Base-by-base conservation (phyloP, 2,888 invertebrate genomes). In the Abscondita cerata region DNA sequence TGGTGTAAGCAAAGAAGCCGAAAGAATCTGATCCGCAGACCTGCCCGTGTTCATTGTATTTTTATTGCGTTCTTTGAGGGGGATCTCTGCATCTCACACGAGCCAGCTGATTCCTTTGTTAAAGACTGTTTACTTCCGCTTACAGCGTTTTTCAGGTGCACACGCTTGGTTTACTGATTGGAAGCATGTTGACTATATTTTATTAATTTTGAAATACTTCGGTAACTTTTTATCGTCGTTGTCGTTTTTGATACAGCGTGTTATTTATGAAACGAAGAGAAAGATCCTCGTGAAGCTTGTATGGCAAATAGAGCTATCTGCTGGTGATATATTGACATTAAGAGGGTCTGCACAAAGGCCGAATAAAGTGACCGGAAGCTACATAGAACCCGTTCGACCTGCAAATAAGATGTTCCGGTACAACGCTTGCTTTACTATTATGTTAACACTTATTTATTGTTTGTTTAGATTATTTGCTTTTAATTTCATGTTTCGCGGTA, bases 321-420 rank as follows among this genome's bases (percentile, higher is more conserved):
- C 62, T 65, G 60, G 73, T 77, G 77, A 78, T 78, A 77, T 78
- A 78, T 79, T 79, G 76, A 77, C 77, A 75, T 72, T 74, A 70
- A 70, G 73, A 72, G 70, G 73, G 72, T 70, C 72, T 65, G 69
- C 70, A 74, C 70, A 75, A 73, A 74, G 75, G 76, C 75, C 73
- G 72, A 77, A 77, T 75, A 76, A 74, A 76, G 75, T 77, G 77
- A 77, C 77, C 77, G 75, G 75, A 74, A 75, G 75, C 74, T 68
- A 72, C 70, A 69, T 68, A 65, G 73, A 71, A 75, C 71, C 73
- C 73, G 74, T 70, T 75, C 75, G 74, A 76, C 75, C 76, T 73
- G 76, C 75, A 77, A 77, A 77, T 77, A 76, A 77, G 77, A 77
- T 77, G 77, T 76, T 76, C 75, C 69, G 72, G 60, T 60, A 64